Evolutionary conservation across 2,888 invertebrate genomes (phyloP).

Genomic region (Drosophila peninsularis): DNA sequence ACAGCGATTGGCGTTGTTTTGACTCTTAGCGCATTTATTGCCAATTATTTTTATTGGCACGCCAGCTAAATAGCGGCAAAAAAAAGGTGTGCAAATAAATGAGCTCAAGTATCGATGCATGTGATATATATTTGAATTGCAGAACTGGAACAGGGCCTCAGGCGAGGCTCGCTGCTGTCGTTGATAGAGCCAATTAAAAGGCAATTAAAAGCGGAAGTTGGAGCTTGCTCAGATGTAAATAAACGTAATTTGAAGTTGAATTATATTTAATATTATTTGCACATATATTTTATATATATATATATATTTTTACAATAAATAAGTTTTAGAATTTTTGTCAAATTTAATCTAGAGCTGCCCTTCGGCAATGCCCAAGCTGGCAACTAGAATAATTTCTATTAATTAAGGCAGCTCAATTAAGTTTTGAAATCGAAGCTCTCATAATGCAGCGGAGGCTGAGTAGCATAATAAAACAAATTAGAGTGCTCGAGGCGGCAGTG

Average conservation of each 20-base stretch:
- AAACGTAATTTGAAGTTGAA: not conserved
- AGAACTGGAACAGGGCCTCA: too few relatives aligned
- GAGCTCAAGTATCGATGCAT: conserved; percentile 60
- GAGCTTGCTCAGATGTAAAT: not conserved
- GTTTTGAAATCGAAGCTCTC: conserved; percentile 15
- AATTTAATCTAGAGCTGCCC: too few relatives aligned
- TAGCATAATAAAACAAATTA: not conserved
- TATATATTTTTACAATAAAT: conserved; percentile 4
- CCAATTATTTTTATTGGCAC: conserved; percentile 74
- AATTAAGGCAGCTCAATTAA: conserved; percentile 44
- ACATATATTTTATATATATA: not conserved
- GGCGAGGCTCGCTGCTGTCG: conserved; percentile 1
- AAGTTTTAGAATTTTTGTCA: too few relatives aligned
- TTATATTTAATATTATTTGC: not conserved
- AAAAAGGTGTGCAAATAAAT: conserved; percentile 70
- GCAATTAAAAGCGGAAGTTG: not conserved
- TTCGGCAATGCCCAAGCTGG: too few relatives aligned
- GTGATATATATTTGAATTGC: conserved; percentile 46
- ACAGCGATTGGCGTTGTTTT: conserved; percentile 66
- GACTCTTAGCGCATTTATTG: conserved; percentile 77
- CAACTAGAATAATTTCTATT: not conserved
- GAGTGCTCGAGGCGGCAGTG: not conserved
- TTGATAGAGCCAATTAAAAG: conserved; percentile 24
- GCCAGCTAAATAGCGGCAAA: conserved; percentile 13
- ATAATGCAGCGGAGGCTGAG: conserved; percentile 1